phyloP scores from a whole-genome alignment of 2,113 vertebrate genomes.

The Macrotus californicus region DNA sequence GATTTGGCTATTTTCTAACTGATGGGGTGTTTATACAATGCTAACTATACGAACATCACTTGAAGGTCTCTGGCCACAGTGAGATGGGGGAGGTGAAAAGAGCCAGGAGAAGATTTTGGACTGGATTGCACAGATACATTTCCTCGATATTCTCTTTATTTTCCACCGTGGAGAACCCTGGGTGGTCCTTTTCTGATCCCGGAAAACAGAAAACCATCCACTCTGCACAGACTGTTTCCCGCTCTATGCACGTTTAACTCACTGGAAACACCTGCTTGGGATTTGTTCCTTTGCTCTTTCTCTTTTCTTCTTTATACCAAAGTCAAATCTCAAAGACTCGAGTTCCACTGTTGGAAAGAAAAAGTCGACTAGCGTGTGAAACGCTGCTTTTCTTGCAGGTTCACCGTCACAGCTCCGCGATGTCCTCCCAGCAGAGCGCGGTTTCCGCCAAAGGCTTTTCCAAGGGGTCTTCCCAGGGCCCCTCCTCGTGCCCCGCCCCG shows the following conservation, averaged over 20 bases:
- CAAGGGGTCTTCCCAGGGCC: slow-evolving; percentile 36
- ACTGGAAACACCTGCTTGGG: neutral
- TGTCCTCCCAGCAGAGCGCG: slow-evolving; percentile 55
- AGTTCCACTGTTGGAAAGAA: neutral
- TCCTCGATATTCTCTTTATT: neutral
- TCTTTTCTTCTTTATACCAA: too few relatives aligned
- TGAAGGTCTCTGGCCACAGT: neutral
- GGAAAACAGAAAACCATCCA: neutral
- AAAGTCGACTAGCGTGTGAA: neutral
- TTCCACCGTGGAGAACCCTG: neutral
- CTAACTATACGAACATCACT: neutral
- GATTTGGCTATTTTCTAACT: neutral
- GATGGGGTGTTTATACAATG: neutral
- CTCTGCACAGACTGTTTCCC: neutral
- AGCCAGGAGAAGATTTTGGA: neutral
- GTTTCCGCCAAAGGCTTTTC: neutral
- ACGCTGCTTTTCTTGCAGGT: slow-evolving; percentile 27
- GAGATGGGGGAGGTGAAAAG: neutral
- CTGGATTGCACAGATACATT: neutral
- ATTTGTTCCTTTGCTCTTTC: neutral
- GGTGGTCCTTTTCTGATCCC: neutral
- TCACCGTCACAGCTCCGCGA: neutral
- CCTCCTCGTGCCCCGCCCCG: neutral
- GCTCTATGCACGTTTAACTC: neutral
- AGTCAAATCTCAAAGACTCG: neutral